Conservation (phyloP, 2,797 vertebrate genomes). For the Ctenopoma multispine region DNA sequence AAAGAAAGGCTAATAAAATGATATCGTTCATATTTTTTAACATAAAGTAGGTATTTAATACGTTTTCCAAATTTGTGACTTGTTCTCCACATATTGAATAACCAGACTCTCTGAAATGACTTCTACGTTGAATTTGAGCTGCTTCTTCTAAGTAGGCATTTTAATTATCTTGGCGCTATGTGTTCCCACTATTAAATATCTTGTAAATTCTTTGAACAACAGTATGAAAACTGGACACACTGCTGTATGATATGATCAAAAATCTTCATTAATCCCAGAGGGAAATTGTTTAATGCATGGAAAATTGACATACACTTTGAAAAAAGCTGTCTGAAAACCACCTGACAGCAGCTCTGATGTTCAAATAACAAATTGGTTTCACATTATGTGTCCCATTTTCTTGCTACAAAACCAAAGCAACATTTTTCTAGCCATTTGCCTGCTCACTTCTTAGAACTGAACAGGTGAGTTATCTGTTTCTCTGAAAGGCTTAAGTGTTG, state of each 20-base stretch:
- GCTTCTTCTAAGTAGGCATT: not conserved
- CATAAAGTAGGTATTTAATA: not conserved
- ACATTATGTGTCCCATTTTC: not conserved
- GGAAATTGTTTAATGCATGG: no score
- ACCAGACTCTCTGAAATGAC: not conserved
- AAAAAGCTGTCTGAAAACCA: not conserved
- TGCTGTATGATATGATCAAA: no score
- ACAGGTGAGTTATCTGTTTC: not conserved
- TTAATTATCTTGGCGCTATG: no score
- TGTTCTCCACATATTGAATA: not conserved
- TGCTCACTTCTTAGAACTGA: not conserved
- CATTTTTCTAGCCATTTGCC: not conserved
- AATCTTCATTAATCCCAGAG: no score
- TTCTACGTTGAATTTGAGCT: not conserved
- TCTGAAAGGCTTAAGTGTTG: constrained; percentile 24
- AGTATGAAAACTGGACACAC: no score
- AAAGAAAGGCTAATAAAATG: not conserved
- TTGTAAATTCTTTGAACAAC: no score
- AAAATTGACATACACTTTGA: not conserved
- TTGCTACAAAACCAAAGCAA: not conserved
- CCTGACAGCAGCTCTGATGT: not conserved
- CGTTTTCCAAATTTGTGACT: not conserved
- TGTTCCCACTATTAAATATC: not conserved
- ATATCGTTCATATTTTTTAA: not conserved
- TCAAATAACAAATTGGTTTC: not conserved